Evolutionary conservation across 2,888 invertebrate species (phyloP).

Genomic region (Agonopterix heracliana): DNA sequence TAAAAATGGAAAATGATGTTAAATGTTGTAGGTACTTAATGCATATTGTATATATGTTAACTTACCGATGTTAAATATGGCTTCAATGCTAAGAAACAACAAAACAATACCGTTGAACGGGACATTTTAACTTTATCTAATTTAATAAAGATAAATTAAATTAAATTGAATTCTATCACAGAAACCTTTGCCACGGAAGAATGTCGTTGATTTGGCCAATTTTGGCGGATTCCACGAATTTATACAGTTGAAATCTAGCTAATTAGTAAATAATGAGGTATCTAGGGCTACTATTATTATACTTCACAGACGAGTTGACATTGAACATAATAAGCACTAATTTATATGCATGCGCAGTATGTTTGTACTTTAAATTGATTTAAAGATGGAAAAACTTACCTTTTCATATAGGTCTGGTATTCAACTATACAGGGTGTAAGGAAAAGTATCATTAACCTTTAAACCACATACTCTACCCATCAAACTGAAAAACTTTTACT

Average conservation of each 20-base stretch:
- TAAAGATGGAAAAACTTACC: too few relatives aligned
- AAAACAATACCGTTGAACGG: conserved; percentile 23
- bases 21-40: too few relatives aligned
- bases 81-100: conserved; percentile 27
- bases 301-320: conserved; percentile 10
- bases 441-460: too few relatives aligned
- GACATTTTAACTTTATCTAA: conserved; percentile 29
- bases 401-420: too few relatives aligned
- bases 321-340: conserved; percentile 11
- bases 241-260: conserved; percentile 12
- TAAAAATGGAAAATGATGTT: too few relatives aligned
- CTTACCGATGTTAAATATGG: conserved; percentile 35
- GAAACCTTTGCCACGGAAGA: background rate
- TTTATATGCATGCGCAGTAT: too few relatives aligned
- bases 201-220: conserved; percentile 3
- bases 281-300: conserved; percentile 4
- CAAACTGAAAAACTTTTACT: too few relatives aligned
- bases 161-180: too few relatives aligned
- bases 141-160: background rate
- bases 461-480: too few relatives aligned
- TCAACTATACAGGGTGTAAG: too few relatives aligned
- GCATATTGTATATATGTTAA: conserved; percentile 3
- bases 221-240: conserved; percentile 7
- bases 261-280: conserved; percentile 8
- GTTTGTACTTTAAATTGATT: too few relatives aligned